phyloP scores from a whole-genome alignment of 2,797 vertebrate genomes.

The Sebastes itinus region DNA sequence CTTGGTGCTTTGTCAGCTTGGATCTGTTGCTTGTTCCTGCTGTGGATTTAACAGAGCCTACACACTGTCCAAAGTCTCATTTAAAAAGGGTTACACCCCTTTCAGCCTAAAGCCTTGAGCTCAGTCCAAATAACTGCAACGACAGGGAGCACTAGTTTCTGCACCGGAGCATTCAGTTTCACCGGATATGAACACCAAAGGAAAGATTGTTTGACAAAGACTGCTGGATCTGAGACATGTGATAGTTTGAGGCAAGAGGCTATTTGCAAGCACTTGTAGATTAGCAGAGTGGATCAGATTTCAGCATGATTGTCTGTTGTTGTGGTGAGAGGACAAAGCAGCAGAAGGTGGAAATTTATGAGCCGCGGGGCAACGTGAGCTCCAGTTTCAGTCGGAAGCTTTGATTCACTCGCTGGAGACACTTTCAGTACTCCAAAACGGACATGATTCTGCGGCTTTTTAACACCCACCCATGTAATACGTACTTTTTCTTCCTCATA shows the following conservation, averaged over 20 bases:
- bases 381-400: constrained; percentile 4
- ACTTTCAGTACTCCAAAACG: not conserved
- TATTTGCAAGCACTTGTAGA: not conserved
- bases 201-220: not conserved
- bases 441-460: not conserved
- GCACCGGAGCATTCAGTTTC: not conserved
- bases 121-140: not conserved
- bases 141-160: not conserved
- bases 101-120: not conserved
- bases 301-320: not conserved
- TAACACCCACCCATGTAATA: not conserved
- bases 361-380: not conserved
- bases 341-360: not conserved
- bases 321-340: not conserved
- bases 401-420: not conserved
- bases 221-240: not conserved
- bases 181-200: not conserved
- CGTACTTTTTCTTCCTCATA: not conserved
- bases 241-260: not conserved
- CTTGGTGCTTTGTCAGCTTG: not conserved
- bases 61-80: not conserved
- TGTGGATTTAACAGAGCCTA: not conserved
- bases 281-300: not conserved
- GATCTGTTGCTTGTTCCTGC: not conserved
- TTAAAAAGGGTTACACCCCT: not conserved